phyloP scores from a whole-genome alignment of 2,113 vertebrate species.

The Anolis carolinensis region DNA sequence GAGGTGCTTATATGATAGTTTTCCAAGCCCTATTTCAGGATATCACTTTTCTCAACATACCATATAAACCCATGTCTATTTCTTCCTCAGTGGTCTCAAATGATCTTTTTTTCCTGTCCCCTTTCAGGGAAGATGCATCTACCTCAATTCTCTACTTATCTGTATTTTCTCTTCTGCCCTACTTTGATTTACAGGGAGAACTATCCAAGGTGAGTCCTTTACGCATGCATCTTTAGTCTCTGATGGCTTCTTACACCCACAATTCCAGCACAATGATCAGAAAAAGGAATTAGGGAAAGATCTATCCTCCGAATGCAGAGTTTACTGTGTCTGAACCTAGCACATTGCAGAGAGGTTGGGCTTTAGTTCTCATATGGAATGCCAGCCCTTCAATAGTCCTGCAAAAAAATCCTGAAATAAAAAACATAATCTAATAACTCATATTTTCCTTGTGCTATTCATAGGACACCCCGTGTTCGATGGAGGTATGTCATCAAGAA shows the following conservation, averaged over 20 bases:
- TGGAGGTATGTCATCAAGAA: conserved; percentile 85
- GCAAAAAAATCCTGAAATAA: background rate
- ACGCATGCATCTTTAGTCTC: background rate
- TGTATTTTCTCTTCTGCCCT: conserved; percentile 90
- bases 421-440: background rate
- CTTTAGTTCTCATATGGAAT: no score
- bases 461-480: conserved; percentile 79
- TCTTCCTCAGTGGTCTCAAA: background rate
- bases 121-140: conserved; percentile 69
- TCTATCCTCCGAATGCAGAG: no score
- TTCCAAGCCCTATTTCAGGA: background rate
- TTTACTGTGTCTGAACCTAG: no score
- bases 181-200: conserved; percentile 86
- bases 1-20: no score
- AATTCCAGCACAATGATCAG: background rate
- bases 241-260: background rate
- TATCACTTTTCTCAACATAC: background rate
- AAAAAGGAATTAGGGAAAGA: no score
- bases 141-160: conserved; percentile 82
- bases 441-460: background rate
- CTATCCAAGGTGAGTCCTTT: conserved; percentile 81
- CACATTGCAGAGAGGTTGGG: no score
- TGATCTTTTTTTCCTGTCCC: background rate
- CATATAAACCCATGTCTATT: background rate
- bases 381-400: background rate